A percentile compares a stretch with the other conserved stretches of the same genome.
Evolutionary conservation across 2,113 vertebrate species (phyloP).

Genomic region (Oreochromis spilurus): DNA sequence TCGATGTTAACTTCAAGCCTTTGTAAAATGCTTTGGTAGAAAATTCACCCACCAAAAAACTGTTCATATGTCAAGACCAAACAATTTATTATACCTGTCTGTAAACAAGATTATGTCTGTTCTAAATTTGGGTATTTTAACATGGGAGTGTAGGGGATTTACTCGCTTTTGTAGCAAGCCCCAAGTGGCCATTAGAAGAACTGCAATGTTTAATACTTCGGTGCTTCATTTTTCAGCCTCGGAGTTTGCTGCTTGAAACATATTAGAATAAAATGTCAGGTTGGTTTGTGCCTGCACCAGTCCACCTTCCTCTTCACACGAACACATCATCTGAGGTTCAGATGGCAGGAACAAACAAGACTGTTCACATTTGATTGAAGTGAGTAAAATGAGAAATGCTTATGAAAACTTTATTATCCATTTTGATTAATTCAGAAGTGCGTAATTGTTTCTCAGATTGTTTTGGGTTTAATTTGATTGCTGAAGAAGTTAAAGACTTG

Average conservation of each 20-base stretch:
- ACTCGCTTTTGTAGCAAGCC: neutral
- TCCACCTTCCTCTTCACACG: neutral
- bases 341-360: neutral
- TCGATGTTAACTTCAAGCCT: neutral
- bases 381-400: neutral
- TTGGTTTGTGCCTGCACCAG: neutral
- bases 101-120: neutral
- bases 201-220: rapidly evolving
- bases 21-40: neutral
- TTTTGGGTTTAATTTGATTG: neutral
- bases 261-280: rapidly evolving
- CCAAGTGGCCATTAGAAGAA: neutral
- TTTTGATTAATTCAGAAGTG: rapidly evolving
- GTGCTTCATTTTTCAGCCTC: neutral
- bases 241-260: neutral
- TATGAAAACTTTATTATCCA: rapidly evolving
- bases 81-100: neutral
- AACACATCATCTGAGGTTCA: neutral
- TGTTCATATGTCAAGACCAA: neutral
- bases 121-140: neutral
- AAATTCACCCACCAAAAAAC: neutral
- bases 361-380: rapidly evolving
- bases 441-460: rapidly evolving
- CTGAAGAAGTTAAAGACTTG: neutral
- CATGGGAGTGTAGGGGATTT: neutral